Evolutionary conservation across 2,113 vertebrate genomes (phyloP), one percentile per base, ranked within the genome.

Genomic region (Cyanoderma ruficeps): DNA sequence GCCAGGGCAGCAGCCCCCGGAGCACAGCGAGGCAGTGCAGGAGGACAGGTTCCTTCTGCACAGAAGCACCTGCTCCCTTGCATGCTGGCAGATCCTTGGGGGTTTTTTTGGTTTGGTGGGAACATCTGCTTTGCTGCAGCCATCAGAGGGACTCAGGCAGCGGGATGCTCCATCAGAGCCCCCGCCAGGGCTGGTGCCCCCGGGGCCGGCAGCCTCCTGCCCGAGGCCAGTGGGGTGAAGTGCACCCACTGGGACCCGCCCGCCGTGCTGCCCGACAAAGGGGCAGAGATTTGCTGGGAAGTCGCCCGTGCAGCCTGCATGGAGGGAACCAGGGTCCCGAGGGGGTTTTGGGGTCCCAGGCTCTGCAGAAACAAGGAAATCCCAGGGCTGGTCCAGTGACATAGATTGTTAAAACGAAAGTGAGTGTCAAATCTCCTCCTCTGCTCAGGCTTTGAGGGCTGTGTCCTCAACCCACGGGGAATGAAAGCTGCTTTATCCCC

Each of bases 61-160:
- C 96, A 97, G 97, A 96, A 98, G 96, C 98, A 98, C 98, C 98
- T 98, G 98, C 95, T 98, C 95, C 96, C 97, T 67, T 17, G 11
- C 4, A 49, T 46, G 63, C 84, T 89, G 97, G 98, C 98, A 98
- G 98, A 98, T 98, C 98, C 98, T 97, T 97, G 95, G 96, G 87
- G 87, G 7, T 14, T 67, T 50, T 74, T 53, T 57, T 7, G 33
- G 55, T 63, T 69, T 25, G 0, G 69, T 53, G 83, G 72, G 64
- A 83, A 35, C 42, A 39, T 52, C 39, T 63, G 75, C 55, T 46
- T 37, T 27, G 69, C 84, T 31, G 22, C 37, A 22, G 71, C 42
- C 1, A 0, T 42, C 31, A 8, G 35, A 23, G 35, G 1, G 46
- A 12, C 24, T 50, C 20, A 0, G 4, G 4, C 33, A 15, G 87